phyloP scores from a whole-genome alignment of 2,113 vertebrate genomes.

The Cisticola juncidis region DNA sequence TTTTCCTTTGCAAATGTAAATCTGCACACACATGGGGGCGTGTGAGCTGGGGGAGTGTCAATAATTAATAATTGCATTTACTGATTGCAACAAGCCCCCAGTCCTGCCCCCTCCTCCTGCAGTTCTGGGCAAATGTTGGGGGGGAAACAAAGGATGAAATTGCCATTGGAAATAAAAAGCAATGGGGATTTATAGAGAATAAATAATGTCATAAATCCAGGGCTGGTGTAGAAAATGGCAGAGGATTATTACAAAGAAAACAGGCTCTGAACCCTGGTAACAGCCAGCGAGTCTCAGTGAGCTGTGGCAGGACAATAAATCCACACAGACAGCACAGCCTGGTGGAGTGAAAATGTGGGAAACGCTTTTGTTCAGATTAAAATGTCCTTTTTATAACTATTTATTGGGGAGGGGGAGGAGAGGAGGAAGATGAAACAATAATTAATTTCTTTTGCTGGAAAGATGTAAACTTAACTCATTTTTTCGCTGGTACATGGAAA shows the following conservation, averaged over 20 bases:
- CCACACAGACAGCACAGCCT: not conserved
- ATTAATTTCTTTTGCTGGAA: not conserved
- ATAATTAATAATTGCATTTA: not conserved
- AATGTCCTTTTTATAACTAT: not conserved
- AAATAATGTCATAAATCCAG: not conserved
- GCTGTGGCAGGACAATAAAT: not conserved
- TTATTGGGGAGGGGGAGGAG: accelerated
- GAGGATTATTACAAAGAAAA: not conserved
- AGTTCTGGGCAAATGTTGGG: accelerated
- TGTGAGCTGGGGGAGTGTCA: not conserved
- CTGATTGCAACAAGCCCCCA: not conserved
- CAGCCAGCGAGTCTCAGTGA: not conserved
- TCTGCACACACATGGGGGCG: accelerated
- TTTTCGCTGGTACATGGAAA: not conserved
- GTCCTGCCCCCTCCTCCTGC: not conserved
- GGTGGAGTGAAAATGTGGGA: not conserved
- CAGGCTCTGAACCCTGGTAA: not conserved
- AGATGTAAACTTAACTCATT: not conserved
- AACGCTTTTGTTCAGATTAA: not conserved
- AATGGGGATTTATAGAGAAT: not conserved
- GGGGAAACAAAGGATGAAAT: not conserved
- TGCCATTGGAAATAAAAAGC: not conserved
- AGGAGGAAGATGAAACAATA: not conserved
- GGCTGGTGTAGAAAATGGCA: not conserved
- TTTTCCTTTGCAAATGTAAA: not conserved